Conservation (phyloP, 1,140 invertebrate genomes). For the Zaprionus taronus region DNA sequence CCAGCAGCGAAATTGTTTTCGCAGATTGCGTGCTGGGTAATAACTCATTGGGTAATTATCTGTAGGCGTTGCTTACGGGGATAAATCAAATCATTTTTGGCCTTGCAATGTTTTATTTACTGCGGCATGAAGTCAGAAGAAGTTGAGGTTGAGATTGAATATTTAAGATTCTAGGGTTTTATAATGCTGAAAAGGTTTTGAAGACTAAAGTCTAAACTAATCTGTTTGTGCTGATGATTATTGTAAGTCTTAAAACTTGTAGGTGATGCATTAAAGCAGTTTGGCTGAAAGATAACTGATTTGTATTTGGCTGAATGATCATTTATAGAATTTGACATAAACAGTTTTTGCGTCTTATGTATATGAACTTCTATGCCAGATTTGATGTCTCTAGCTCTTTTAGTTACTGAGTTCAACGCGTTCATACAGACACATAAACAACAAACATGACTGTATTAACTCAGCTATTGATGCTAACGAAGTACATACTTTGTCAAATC, state of each 20-base stretch:
- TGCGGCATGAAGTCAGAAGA: not conserved
- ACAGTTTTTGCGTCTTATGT: not conserved
- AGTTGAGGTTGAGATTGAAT: not conserved
- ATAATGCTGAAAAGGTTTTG: too few relatives aligned
- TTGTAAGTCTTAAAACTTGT: too few relatives aligned
- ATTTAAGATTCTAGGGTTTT: too few relatives aligned
- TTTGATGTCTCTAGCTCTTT: not conserved
- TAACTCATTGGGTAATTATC: conserved; percentile 8
- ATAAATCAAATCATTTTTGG: not conserved
- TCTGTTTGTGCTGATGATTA: too few relatives aligned
- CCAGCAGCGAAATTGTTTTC: conserved; percentile 35
- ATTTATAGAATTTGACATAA: not conserved
- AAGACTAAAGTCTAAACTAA: too few relatives aligned
- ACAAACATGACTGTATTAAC: not conserved
- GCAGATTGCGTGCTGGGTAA: conserved; percentile 8
- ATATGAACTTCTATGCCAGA: not conserved
- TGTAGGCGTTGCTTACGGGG: not conserved
- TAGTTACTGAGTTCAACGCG: not conserved
- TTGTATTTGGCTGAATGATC: too few relatives aligned
- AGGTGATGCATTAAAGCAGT: too few relatives aligned
- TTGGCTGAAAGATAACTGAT: too few relatives aligned
- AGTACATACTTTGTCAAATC: too few relatives aligned
- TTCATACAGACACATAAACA: not conserved
- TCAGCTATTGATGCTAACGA: not conserved
- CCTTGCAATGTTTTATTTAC: not conserved